Evolutionary conservation across 2,797 vertebrate genomes (phyloP).

Genomic region (Sebastiscus tertius): DNA sequence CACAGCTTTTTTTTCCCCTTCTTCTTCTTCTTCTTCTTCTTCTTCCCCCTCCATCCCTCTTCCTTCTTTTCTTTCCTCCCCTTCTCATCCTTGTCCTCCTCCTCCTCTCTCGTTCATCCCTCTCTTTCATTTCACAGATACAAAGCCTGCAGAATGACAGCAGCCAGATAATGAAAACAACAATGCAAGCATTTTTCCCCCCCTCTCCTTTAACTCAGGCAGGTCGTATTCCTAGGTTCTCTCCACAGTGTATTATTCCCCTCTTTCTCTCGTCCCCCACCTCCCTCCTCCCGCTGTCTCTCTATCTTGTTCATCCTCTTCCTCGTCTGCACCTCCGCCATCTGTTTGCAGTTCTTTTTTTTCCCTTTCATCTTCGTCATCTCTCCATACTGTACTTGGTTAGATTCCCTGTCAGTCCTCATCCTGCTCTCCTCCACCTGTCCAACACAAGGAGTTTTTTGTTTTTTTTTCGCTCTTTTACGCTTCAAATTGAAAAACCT

Average conservation of each 20-base stretch:
- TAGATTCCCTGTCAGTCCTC: slow-evolving; percentile 69
- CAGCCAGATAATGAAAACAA: slow-evolving; percentile 99
- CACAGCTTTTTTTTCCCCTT: slow-evolving; percentile 86
- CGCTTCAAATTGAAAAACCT: slow-evolving; percentile 22
- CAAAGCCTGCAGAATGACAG: slow-evolving; percentile 98
- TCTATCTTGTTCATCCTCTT: slow-evolving; percentile 51
- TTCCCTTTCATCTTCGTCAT: slow-evolving; percentile 82
- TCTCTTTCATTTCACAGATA: slow-evolving; percentile 96
- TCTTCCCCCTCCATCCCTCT: slow-evolving; percentile 48
- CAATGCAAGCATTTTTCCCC: slow-evolving; percentile 92
- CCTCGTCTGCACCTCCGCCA: slow-evolving; percentile 84
- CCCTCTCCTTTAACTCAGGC: slow-evolving; percentile 80
- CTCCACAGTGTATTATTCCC: slow-evolving; percentile 44
- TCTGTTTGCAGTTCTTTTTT: slow-evolving; percentile 74
- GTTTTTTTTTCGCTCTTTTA: background rate
- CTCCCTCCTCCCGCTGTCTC: slow-evolving; percentile 34
- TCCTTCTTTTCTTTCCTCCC: slow-evolving; percentile 10
- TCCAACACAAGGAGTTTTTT: slow-evolving; percentile 44
- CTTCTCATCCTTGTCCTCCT: slow-evolving; percentile 81
- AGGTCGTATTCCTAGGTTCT: slow-evolving; percentile 65
- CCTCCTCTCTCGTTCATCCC: slow-evolving; percentile 80
- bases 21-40: slow-evolving; percentile 53
- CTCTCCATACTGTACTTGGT: slow-evolving; percentile 65
- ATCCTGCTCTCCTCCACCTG: slow-evolving; percentile 65
- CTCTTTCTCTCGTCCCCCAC: background rate